Base-by-base conservation (phyloP, 2,113 vertebrate genomes). In the Tonatia bakeri region DNA sequence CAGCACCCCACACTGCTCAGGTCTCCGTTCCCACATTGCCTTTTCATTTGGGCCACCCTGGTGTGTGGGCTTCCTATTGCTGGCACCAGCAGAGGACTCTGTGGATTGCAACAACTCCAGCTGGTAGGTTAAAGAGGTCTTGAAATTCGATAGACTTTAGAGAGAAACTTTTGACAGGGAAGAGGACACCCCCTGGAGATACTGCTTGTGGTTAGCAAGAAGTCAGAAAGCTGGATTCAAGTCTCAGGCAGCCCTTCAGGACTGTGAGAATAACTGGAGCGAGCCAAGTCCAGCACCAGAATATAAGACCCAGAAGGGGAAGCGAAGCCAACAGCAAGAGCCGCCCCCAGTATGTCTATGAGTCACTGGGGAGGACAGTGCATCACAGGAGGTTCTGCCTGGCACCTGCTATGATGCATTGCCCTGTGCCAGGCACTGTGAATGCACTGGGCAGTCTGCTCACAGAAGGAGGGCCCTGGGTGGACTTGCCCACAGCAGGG, bases 341-440 rank as follows among this genome's bases (percentile, higher is more conserved):
- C 40, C 0, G 1, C n/a, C 73, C 67, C 13, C 6, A 0, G 24
- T 0, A 3, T 20, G 33, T 64, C 47, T 40, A 24, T 14, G 47
- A 61, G 59, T 50, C 83, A 43, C 26, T 0, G 4, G 7, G 38
- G n/a, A 73, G 10, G 11, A 43, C 0, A 0, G 20, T 0, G 7
- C 6, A 17, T 17, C 0, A 3, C 3, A 59, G 24, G 64, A 31
- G 59, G 13, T 6, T 31, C n/a, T 26, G 15, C 12, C 40, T 54
- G 40, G 45, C 7, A 0, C 14, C 80, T n/a, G n/a, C 7, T 28
- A 0, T 15, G 14, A 0, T 15, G 14, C 6, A 26, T 1, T 5
- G 11, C 20, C 36, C 13, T 1, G 2, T 38, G 45, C 33, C 56
- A 31, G n/a, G 33, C 61, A 5, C 52, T 50, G 1, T 3, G 22